Evolutionary conservation across 2,888 invertebrate genomes (phyloP).

Genomic region (Caenorhabditis angaria): DNA sequence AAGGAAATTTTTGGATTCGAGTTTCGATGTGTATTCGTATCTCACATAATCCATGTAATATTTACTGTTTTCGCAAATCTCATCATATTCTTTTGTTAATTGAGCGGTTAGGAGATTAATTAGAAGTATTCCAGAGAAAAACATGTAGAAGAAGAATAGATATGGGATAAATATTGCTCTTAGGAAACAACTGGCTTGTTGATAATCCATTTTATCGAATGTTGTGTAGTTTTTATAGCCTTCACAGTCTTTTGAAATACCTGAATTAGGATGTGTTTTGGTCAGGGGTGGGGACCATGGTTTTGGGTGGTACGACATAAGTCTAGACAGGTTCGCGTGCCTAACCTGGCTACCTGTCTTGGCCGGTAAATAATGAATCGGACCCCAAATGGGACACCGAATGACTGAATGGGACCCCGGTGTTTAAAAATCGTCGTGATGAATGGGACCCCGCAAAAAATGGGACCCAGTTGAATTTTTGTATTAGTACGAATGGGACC

Average conservation of each 20-base stretch:
- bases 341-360: too few relatives aligned
- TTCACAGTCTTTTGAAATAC: slow-evolving; percentile 5
- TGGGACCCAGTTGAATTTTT: too few relatives aligned
- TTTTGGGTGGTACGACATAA: too few relatives aligned
- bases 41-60: slow-evolving; percentile 22
- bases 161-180: slow-evolving; percentile 26
- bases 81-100: slow-evolving; percentile 43
- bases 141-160: slow-evolving; percentile 46
- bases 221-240: not conserved
- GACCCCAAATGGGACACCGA: too few relatives aligned
- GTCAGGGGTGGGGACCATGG: too few relatives aligned
- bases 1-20: slow-evolving; percentile 16
- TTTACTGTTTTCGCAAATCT: slow-evolving; percentile 18
- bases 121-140: slow-evolving; percentile 42
- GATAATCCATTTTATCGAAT: slow-evolving; percentile 24
- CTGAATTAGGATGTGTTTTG: not conserved
- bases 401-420: too few relatives aligned
- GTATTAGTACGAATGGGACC: too few relatives aligned
- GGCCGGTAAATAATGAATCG: too few relatives aligned
- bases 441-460: too few relatives aligned
- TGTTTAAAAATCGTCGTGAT: too few relatives aligned
- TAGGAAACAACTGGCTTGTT: slow-evolving; percentile 35
- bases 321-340: too few relatives aligned
- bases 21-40: slow-evolving; percentile 18
- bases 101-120: slow-evolving; percentile 51